Conservation (phyloP, 2,113 vertebrate species). For the Vicugna pacos region DNA sequence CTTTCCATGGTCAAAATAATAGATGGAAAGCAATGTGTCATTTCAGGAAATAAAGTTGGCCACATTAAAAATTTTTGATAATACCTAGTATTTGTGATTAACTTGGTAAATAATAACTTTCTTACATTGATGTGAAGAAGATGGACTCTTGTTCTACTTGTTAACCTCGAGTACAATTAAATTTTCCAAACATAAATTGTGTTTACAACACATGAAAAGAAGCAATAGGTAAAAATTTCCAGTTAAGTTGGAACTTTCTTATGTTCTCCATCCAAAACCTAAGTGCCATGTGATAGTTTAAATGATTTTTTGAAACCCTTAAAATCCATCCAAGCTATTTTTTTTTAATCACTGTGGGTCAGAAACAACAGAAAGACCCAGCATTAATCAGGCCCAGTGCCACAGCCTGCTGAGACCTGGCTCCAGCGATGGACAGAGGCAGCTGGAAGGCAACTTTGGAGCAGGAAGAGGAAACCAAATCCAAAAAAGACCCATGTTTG, state of each 20-base stretch:
- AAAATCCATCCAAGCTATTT: not conserved
- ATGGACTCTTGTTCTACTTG: not conserved
- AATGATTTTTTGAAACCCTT: not conserved
- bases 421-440: not conserved
- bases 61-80: not conserved
- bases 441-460: not conserved
- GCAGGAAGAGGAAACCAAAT: not conserved
- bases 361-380: not conserved
- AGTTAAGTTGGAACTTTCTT: not conserved
- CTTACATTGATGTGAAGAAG: not conserved
- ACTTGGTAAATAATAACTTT: not conserved
- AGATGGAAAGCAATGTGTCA: not conserved
- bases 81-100: not conserved
- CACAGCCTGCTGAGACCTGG: not conserved
- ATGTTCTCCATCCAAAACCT: not conserved
- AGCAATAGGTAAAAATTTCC: not conserved
- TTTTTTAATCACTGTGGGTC: not conserved
- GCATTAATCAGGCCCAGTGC: not conserved
- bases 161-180: not conserved
- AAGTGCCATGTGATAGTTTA: not conserved
- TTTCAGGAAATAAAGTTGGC: not conserved
- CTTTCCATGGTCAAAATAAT: not conserved
- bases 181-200: not conserved
- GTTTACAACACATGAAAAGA: not conserved
- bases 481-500: rapidly evolving